These are phyloP conservation scores for Paradoxurus hermaphroditus DNA, from an alignment of 2,113 vertebrate genomes.

Conservation along the genomic window DNA sequence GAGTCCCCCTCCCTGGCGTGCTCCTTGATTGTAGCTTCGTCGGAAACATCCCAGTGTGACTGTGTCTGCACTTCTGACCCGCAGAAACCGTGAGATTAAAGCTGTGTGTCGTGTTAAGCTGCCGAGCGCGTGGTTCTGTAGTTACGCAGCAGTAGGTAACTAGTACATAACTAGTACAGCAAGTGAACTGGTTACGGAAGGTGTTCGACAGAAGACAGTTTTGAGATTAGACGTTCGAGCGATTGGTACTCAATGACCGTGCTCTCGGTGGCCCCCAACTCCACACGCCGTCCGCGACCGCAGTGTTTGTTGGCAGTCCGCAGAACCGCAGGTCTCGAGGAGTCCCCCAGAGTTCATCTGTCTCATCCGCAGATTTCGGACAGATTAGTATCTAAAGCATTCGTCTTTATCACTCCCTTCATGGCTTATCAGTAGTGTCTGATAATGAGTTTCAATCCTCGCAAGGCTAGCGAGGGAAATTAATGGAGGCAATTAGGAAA, in stretches of 20 bases:
- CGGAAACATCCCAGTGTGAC: not conserved
- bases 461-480: not conserved
- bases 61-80: not conserved
- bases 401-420: not conserved
- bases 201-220: not conserved
- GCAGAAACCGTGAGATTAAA: not conserved
- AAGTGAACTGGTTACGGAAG: too few species aligned
- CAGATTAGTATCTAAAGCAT: not conserved
- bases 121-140: too few species aligned
- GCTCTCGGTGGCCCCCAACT: not conserved
- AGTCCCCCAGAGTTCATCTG: not conserved
- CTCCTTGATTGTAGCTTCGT: not conserved
- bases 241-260: not conserved
- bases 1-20: too few species aligned
- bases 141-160: accelerated
- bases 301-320: not conserved
- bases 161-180: accelerated
- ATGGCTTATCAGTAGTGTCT: not conserved
- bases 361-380: not conserved
- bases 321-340: not conserved
- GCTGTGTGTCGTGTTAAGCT: not conserved
- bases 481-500: not conserved
- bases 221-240: not conserved
- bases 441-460: not conserved
- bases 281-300: not conserved